A percentile compares a stretch with the other conserved stretches of the same genome.
These are phyloP conservation scores for Solea senegalensis DNA, from an alignment of 2,113 vertebrate genomes.

Conservation along the genomic window DNA sequence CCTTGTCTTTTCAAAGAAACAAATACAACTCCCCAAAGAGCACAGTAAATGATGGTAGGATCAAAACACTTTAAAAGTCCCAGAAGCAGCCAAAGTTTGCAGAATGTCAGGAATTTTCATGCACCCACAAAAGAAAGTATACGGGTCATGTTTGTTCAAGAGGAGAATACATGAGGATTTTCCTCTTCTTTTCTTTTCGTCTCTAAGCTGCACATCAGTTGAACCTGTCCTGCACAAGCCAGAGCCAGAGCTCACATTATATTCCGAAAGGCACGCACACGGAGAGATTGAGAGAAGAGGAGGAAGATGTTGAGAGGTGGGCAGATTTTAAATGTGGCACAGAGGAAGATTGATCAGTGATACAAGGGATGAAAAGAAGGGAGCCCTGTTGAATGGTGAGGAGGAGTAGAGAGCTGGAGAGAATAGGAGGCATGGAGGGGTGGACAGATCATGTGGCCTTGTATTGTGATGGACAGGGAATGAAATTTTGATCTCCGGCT, in stretches of 20 bases:
- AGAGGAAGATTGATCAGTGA: conserved; percentile 48
- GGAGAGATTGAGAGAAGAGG: conserved; percentile 31
- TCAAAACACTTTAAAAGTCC: conserved; percentile 49
- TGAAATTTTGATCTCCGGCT: conserved; percentile 63
- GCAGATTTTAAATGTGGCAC: conserved; percentile 55
- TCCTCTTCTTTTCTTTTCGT: conserved; percentile 19
- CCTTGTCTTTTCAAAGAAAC: conserved; percentile 45
- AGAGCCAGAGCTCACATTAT: conserved; percentile 43
- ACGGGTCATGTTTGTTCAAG: conserved; percentile 46
- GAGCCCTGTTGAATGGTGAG: conserved; percentile 36
- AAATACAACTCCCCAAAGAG: conserved; percentile 54
- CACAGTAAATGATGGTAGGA: conserved; percentile 26
- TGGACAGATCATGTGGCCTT: conserved; percentile 47
- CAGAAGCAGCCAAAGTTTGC: conserved; percentile 32
- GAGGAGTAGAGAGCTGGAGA: conserved; percentile 25
- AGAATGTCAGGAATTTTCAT: conserved; percentile 51
- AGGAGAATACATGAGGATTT: conserved; percentile 48
- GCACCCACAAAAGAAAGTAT: conserved; percentile 42
- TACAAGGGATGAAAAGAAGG: conserved; percentile 47
- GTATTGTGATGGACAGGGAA: conserved; percentile 59
- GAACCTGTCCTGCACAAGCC: conserved; percentile 37
- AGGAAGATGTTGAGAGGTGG: conserved; percentile 42
- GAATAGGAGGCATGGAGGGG: conserved; percentile 18
- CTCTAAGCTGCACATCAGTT: conserved; percentile 46
- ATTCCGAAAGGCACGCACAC: conserved; percentile 32